Percentiles rank a stretch among this genome's conserved stretches.
These are phyloP conservation scores for Helicoverpa assulta DNA, from an alignment of 2,888 invertebrate genomes.

Conservation along the genomic window DNA sequence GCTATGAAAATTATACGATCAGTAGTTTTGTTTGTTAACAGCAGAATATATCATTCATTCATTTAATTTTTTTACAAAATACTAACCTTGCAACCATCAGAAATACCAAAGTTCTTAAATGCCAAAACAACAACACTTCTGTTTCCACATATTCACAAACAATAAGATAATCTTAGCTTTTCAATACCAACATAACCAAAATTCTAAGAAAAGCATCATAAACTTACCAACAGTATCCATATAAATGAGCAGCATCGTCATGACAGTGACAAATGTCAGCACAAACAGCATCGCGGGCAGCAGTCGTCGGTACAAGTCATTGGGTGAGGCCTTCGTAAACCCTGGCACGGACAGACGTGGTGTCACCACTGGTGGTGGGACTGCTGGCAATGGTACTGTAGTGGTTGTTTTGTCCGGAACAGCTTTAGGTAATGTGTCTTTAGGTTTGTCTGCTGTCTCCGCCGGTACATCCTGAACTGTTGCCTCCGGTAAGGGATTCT, in stretches of 20 bases:
- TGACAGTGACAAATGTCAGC: slow-evolving; percentile 94
- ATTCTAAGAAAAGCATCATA: background rate
- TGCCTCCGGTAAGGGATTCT: slow-evolving; percentile 69
- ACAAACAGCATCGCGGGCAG: slow-evolving; percentile 93
- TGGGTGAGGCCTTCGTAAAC: slow-evolving; percentile 83
- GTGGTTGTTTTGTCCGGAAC: slow-evolving; percentile 62
- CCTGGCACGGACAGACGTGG: slow-evolving; percentile 73
- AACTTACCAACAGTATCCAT: slow-evolving; percentile 94
- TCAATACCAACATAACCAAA: too few relatives aligned
- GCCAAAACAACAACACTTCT: too few relatives aligned
- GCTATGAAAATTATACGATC: too few relatives aligned
- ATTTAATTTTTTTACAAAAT: too few relatives aligned
- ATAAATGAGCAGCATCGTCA: slow-evolving; percentile 94
- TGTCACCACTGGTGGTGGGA: slow-evolving; percentile 58
- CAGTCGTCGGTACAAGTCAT: slow-evolving; percentile 87
- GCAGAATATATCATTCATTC: too few relatives aligned
- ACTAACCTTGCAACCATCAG: too few relatives aligned
- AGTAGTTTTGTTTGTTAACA: too few relatives aligned
- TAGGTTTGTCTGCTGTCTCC: slow-evolving; percentile 62
- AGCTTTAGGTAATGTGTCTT: slow-evolving; percentile 64
- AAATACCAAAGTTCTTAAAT: too few relatives aligned
- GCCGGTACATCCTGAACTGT: slow-evolving; percentile 44
- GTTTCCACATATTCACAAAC: too few relatives aligned
- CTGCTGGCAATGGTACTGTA: slow-evolving; percentile 60
- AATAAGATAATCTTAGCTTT: too few relatives aligned